Evolutionary conservation across 2,797 vertebrate species (phyloP), one percentile per base, ranked within the genome.

Genomic region (Phalanger gymnotis): DNA sequence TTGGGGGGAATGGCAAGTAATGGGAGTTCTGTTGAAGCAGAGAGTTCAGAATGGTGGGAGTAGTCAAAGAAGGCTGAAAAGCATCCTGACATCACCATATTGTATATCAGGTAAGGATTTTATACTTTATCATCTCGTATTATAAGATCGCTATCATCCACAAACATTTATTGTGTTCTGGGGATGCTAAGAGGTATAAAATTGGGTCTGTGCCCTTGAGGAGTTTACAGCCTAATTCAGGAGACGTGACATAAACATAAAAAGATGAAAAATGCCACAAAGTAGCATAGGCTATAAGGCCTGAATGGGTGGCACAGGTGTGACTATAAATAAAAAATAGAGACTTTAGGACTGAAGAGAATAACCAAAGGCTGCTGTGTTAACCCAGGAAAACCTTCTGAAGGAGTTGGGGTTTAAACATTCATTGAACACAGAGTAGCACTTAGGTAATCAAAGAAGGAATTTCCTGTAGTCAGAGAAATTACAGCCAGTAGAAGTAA

Each of bases 191-290:
- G 40, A 47, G 40, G 73, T 47, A 27, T 87, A 87, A 87, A 87
- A 87, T 87, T 87, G 73, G 73, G 73, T 87, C 73, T 87, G 73
- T 87, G 73, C 40, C 73, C 73, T 87, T 87, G 73, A 87, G 61
- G 34, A 73, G 40, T 87, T 87, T 87, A 87, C 40, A 47, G 2
- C 40, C 40, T 87, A 27, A 47, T 87, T 87, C 73, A 47, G 22
- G 73, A 73, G 73, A 87, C 73, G 27, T 47, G 40, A 10, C 40
- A 47, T 47, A 87, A 87, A 87, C 40, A 87, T 87, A 47, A 87
- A 87, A 87, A 25, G 73, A 87, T 47, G 73, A 87, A 87, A 11
- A 81, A 81, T 22, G 51, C 9, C 73, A 87, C 73, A 25, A 47
- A 87, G 22, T 87, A 87, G 22, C 73, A 11, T 10, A 27, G 73